These are phyloP conservation scores for Synanthedon vespiformis DNA, from an alignment of 2,888 invertebrate genomes.

Conservation along the genomic window DNA sequence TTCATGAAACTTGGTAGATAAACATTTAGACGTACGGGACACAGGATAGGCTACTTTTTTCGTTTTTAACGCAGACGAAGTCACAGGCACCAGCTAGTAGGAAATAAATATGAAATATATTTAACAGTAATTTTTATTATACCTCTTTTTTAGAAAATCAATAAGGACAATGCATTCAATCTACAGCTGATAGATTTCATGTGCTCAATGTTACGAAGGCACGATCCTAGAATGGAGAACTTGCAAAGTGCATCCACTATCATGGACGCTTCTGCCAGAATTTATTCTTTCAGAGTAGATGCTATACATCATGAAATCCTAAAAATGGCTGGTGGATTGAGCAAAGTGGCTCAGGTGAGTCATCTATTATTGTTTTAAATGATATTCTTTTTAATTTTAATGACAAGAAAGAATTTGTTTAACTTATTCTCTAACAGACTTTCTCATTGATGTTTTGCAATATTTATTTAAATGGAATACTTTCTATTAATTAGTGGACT, in stretches of 20 bases:
- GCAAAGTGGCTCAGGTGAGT: slow-evolving; percentile 59
- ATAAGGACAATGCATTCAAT: slow-evolving; percentile 89
- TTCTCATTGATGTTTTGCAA: not conserved
- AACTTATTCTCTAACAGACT: not conserved
- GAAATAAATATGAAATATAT: too few species aligned
- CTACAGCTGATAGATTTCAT: slow-evolving; percentile 89
- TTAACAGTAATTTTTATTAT: too few species aligned
- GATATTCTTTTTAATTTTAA: too few species aligned
- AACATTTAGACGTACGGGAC: too few species aligned
- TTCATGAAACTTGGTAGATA: too few species aligned
- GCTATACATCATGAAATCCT: slow-evolving; percentile 84
- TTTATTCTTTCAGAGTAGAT: slow-evolving; percentile 90
- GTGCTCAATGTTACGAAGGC: slow-evolving; percentile 78
- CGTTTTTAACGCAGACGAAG: too few species aligned
- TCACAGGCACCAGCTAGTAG: too few species aligned
- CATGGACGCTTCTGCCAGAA: slow-evolving; percentile 88
- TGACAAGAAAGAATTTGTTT: too few species aligned
- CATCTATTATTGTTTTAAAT: not conserved
- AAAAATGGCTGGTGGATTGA: slow-evolving; percentile 80
- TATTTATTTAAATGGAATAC: not conserved
- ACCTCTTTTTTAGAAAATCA: slow-evolving; percentile 79
- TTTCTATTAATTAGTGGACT: too few species aligned
- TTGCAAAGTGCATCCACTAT: slow-evolving; percentile 87
- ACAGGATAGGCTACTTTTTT: too few species aligned
- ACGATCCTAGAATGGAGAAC: slow-evolving; percentile 77